A percentile compares a stretch with the other conserved stretches of the same genome.
phyloP scores from a whole-genome alignment of 2,888 invertebrate species.

The Spodoptera littoralis region DNA sequence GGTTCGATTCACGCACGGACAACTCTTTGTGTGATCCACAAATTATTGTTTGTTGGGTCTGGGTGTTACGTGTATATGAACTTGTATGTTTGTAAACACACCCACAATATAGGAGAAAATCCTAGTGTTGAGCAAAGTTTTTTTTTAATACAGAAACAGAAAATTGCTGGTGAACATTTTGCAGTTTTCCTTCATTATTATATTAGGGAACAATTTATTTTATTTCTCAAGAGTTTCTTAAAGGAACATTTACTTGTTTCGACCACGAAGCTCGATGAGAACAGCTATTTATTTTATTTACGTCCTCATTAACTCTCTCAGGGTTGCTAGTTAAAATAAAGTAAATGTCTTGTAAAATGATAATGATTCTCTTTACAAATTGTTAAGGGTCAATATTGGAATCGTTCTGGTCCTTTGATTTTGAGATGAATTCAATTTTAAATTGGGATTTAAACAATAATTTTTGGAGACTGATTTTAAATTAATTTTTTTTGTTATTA shows the following conservation, averaged over 20 bases:
- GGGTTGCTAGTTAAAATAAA: slow-evolving; percentile 18
- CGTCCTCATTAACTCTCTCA: slow-evolving; percentile 44
- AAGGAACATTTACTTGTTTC: slow-evolving; percentile 41
- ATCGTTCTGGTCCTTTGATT: background rate
- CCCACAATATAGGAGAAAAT: too few relatives aligned
- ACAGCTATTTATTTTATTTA: slow-evolving; percentile 56
- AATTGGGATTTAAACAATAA: background rate
- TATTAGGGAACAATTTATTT: slow-evolving; percentile 11
- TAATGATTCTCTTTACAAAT: slow-evolving; percentile 22
- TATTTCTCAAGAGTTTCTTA: slow-evolving; percentile 11
- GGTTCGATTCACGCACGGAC: too few relatives aligned
- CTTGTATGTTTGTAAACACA: too few relatives aligned
- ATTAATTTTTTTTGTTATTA: too few relatives aligned
- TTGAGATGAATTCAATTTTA: background rate
- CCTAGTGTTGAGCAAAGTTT: too few relatives aligned
- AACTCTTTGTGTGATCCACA: too few relatives aligned
- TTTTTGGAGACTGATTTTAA: too few relatives aligned
- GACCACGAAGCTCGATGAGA: slow-evolving; percentile 26
- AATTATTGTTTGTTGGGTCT: too few relatives aligned
- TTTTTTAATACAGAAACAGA: too few relatives aligned
- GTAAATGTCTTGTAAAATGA: slow-evolving; percentile 12
- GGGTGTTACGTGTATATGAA: too few relatives aligned
- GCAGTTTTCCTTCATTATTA: slow-evolving; percentile 9
- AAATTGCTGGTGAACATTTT: background rate
- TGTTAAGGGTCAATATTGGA: slow-evolving; percentile 4